These are phyloP conservation scores for Ceratina calcarata DNA, from an alignment of 1,140 invertebrate genomes.

Conservation along the genomic window DNA sequence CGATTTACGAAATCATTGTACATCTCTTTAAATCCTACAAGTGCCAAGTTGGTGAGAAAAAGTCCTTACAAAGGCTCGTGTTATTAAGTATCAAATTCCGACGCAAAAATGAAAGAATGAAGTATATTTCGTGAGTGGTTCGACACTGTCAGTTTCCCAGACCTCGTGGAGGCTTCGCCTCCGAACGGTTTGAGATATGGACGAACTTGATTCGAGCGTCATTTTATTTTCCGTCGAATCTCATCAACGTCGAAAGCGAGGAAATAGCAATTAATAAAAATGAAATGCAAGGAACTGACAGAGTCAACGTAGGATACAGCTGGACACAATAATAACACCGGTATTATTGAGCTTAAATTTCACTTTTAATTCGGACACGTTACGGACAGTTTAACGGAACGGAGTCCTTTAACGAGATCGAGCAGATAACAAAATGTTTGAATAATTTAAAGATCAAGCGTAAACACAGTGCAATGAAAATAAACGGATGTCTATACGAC, in stretches of 20 bases:
- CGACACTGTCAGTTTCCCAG: background rate
- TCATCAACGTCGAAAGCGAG: no score
- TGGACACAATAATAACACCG: slow-evolving; percentile 3
- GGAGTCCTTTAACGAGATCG: background rate
- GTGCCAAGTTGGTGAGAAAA: slow-evolving; percentile 47
- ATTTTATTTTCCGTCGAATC: no score
- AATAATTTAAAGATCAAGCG: slow-evolving; percentile 41
- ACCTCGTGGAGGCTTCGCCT: no score
- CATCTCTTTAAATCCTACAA: slow-evolving; percentile 44
- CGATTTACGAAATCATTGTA: slow-evolving; percentile 6
- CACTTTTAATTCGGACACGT: slow-evolving; percentile 8
- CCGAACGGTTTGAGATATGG: no score
- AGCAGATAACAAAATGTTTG: background rate
- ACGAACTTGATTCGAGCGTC: no score
- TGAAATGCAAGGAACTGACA: background rate
- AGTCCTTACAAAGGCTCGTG: slow-evolving; percentile 46
- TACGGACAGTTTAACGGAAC: background rate
- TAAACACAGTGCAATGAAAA: slow-evolving; percentile 47
- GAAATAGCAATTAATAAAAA: no score
- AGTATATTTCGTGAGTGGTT: background rate
- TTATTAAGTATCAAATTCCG: slow-evolving; percentile 33
- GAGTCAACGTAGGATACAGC: background rate
- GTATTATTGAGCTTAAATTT: slow-evolving; percentile 33
- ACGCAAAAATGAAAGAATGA: background rate
- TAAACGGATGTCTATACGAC: slow-evolving; percentile 55